These are phyloP conservation scores for Boloria euphrosyne DNA, from an alignment of 2,888 invertebrate species.

Conservation along the genomic window DNA sequence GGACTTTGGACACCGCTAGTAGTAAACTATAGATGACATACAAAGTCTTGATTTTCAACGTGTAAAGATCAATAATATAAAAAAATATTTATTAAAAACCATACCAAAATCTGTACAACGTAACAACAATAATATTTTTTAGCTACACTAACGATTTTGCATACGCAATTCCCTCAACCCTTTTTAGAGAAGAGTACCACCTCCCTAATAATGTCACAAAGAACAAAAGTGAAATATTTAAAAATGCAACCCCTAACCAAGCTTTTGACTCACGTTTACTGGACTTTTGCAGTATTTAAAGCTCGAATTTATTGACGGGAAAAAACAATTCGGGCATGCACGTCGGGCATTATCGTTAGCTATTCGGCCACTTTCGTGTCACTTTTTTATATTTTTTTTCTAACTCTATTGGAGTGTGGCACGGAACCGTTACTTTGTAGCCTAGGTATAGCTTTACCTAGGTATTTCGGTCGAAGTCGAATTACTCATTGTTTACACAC, in stretches of 20 bases:
- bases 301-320: conserved; percentile 39
- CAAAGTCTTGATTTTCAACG: too few relatives aligned
- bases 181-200: conserved; percentile 2
- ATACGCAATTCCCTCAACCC: conserved; percentile 11
- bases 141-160: conserved; percentile 2
- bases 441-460: conserved; percentile 9
- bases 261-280: conserved; percentile 11
- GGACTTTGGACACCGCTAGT: too few relatives aligned
- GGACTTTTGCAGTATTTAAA: conserved; percentile 15
- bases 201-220: conserved; percentile 9
- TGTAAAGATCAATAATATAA: too few relatives aligned
- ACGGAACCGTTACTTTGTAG: conserved; percentile 46
- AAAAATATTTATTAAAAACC: too few relatives aligned
- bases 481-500: conserved; percentile 35
- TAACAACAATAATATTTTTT: background rate
- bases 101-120: too few relatives aligned
- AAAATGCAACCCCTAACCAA: conserved; percentile 7
- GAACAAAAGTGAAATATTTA: conserved; percentile 17
- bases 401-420: conserved; percentile 53
- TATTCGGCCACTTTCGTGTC: conserved; percentile 43
- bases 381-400: conserved; percentile 47
- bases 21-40: too few relatives aligned
- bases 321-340: conserved; percentile 44
- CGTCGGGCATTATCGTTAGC: conserved; percentile 45
- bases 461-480: conserved; percentile 20